Evolutionary conservation across 92 coral and sea anemone genomes (phyloP).

Genomic region (Heliopora coerulea): DNA sequence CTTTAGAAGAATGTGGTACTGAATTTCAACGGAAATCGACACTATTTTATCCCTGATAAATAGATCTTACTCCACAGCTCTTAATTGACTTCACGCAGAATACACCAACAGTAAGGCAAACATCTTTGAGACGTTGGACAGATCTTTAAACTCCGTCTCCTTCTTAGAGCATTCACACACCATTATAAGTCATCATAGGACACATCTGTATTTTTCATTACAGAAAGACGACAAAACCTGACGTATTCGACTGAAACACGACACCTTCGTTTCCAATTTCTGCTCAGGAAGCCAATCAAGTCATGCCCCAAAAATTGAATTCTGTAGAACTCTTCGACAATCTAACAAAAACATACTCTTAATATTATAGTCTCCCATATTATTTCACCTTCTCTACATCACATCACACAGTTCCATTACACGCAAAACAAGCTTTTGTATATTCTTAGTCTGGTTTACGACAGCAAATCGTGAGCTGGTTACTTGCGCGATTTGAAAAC

Average conservation of each 20-base stretch:
- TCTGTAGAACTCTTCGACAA: background rate
- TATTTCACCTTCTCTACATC: too few relatives aligned
- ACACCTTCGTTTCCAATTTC: constrained; percentile 11
- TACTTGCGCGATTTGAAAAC: too few relatives aligned
- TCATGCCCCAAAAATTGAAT: background rate
- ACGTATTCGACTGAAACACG: background rate
- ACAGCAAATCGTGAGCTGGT: too few relatives aligned
- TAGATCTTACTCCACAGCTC: constrained; percentile 17
- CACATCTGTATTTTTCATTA: constrained; percentile 8
- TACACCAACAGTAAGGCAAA: background rate
- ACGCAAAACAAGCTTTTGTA: too few relatives aligned
- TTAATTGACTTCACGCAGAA: background rate
- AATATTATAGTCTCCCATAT: too few relatives aligned
- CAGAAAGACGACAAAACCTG: background rate
- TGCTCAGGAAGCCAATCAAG: constrained; percentile 27
- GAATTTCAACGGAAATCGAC: constrained; percentile 20
- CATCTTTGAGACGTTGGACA: background rate
- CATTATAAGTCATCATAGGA: background rate
- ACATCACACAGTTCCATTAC: too few relatives aligned
- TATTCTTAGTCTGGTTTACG: too few relatives aligned
- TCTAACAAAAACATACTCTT: too few relatives aligned
- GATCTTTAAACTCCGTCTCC: background rate
- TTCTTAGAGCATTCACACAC: constrained; percentile 2
- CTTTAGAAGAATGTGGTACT: background rate
- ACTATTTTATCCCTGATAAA: constrained; percentile 2